These are phyloP conservation scores for Gymnobelideus leadbeateri DNA, from an alignment of 2,113 vertebrate genomes.

Conservation along the genomic window DNA sequence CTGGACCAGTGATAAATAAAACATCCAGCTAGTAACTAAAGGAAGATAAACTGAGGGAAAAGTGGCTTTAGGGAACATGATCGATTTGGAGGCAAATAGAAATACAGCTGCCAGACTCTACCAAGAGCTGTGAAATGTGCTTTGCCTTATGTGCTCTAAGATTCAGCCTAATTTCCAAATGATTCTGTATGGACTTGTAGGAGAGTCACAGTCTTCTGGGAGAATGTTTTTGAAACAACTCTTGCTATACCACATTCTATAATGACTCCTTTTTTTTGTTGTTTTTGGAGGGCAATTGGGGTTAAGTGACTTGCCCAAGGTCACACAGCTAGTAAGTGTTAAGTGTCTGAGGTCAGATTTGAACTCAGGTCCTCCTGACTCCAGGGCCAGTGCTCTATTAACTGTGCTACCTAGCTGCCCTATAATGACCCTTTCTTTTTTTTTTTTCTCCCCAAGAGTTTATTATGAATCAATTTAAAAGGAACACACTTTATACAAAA, in stretches of 20 bases:
- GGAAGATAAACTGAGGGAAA: neutral
- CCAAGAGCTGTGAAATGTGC: neutral
- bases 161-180: neutral
- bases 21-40: neutral
- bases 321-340: no score
- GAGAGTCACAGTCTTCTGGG: neutral
- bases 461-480: no score
- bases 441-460: no score
- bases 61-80: neutral
- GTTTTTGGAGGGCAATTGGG: no score
- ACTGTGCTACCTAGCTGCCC: no score
- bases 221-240: neutral
- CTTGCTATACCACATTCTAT: neutral
- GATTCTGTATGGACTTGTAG: neutral
- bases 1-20: no score
- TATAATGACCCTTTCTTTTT: neutral
- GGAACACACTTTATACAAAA: no score
- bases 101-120: neutral
- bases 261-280: neutral
- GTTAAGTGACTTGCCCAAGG: no score
- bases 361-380: no score
- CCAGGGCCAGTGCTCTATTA: no score
- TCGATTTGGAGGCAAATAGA: neutral
- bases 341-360: no score
- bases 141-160: neutral